Base-by-base conservation (phyloP, 2,888 invertebrate genomes). In the Ecdyonurus torrentis region DNA sequence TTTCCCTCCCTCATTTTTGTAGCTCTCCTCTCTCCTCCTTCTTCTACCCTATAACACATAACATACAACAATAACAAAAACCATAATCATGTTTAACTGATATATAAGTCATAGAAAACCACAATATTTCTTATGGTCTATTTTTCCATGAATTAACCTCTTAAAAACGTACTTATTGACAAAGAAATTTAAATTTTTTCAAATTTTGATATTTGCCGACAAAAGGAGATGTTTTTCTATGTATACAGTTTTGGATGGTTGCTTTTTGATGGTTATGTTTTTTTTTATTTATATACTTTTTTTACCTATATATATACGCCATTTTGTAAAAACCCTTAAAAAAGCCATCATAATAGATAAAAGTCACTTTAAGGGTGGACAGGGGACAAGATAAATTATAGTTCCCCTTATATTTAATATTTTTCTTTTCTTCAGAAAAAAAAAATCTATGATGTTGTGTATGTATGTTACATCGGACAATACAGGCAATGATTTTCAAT, bases 401-500 rank as follows among this genome's bases (percentile, higher is more conserved):
- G 37, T 10, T 37, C 37, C 37, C 37, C 37, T 37, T 15, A n/a
- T n/a, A n/a, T 10, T 37, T 37, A 37, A 37, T 37, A 37, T 37
- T 37, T 37, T 37, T 37, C 37, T 37, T 37, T 37, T 37, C 15
- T 37, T 37, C n/a, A n/a, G n/a, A n/a, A n/a, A n/a, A n/a, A n/a
- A n/a, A n/a, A n/a, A n/a, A n/a, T n/a, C n/a, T n/a, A 37, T 10
- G 15, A 37, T 37, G 37, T 37, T 37, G 37, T 37, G 37, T 37
- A 37, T 37, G 15, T 37, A 15, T 37, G 37, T 37, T 37, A 37
- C n/a, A 1, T 24, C 59, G 52, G 59, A 63, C 63, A 63, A 63
- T 63, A 63, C 59, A 52, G 52, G 52, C 59, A 59, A 59, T 63
- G 63, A 63, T 63, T 63, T 63, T 63, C 59, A 63, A 63, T 63